These are phyloP conservation scores for Aythya baeri DNA, from an alignment of 2,113 vertebrate genomes.

Conservation along the genomic window DNA sequence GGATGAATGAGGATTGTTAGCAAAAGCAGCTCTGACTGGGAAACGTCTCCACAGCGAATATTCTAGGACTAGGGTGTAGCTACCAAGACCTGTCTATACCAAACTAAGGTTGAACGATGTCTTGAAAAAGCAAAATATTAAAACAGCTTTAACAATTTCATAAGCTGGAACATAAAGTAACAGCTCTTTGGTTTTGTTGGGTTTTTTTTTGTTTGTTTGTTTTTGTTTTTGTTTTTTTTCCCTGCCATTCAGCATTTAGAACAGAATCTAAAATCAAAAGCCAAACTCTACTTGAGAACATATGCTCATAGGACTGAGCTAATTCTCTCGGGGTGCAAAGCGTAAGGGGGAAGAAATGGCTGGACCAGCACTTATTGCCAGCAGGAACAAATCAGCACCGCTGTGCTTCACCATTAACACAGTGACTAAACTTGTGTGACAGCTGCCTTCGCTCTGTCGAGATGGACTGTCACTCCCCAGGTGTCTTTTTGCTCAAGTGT, in stretches of 20 bases:
- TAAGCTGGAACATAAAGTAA: not conserved
- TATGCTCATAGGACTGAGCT: not conserved
- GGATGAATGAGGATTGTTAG: not conserved
- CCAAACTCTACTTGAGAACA: not conserved
- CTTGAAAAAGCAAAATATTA: not conserved
- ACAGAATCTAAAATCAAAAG: not conserved
- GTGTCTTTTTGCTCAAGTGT: not conserved
- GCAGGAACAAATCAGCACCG: not conserved
- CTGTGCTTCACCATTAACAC: not conserved
- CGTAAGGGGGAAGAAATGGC: not conserved
- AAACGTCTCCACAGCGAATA: not conserved
- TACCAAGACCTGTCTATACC: not conserved
- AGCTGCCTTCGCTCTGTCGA: not conserved
- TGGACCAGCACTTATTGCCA: not conserved
- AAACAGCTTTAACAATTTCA: not conserved
- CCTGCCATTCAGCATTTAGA: not conserved
- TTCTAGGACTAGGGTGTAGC: not conserved
- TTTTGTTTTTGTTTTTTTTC: not conserved
- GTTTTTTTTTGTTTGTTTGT: not conserved
- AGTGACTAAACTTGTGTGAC: not conserved
- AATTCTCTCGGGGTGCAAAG: not conserved
- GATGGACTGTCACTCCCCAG: not conserved
- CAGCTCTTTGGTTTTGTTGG: fast-evolving
- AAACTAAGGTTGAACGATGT: not conserved
- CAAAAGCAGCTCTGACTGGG: not conserved